Percentiles rank a stretch among this genome's conserved stretches.
phyloP scores from a whole-genome alignment of 2,888 invertebrate genomes.

The Silvanus unidentatus region DNA sequence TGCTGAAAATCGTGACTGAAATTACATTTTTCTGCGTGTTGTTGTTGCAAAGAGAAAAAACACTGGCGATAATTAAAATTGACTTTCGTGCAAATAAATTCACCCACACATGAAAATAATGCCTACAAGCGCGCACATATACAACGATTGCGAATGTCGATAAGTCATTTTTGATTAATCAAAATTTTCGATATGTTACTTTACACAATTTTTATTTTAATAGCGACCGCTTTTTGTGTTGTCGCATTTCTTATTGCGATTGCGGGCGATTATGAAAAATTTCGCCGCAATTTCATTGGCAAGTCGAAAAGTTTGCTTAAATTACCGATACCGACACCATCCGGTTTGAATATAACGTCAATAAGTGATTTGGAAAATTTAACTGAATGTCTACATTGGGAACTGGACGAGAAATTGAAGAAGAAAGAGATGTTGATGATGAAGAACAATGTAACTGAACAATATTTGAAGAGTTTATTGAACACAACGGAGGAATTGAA shows the following conservation, averaged over 20 bases:
- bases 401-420: constrained; percentile 27
- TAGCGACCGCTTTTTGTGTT: constrained; percentile 31
- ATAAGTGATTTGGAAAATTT: constrained; percentile 38
- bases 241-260: constrained; percentile 33
- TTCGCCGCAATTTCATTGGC: constrained; percentile 16
- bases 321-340: constrained; percentile 30
- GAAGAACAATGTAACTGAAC: constrained; percentile 26
- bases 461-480: constrained; percentile 33
- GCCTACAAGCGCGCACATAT: no score
- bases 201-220: constrained; percentile 26
- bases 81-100: constrained; percentile 10
- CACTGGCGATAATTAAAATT: neutral
- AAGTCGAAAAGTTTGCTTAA: constrained; percentile 20
- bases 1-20: no score
- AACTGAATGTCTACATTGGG: constrained; percentile 31
- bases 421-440: constrained; percentile 31
- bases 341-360: constrained; percentile 32
- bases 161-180: no score
- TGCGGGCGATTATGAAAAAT: constrained; percentile 29
- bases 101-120: neutral
- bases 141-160: no score
- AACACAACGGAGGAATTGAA: constrained; percentile 32
- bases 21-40: no score
- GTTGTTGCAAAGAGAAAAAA: no score
- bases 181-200: constrained; percentile 27